Evolutionary conservation across 2,888 invertebrate species (phyloP).

Genomic region (Lasioglossum marginatum): DNA sequence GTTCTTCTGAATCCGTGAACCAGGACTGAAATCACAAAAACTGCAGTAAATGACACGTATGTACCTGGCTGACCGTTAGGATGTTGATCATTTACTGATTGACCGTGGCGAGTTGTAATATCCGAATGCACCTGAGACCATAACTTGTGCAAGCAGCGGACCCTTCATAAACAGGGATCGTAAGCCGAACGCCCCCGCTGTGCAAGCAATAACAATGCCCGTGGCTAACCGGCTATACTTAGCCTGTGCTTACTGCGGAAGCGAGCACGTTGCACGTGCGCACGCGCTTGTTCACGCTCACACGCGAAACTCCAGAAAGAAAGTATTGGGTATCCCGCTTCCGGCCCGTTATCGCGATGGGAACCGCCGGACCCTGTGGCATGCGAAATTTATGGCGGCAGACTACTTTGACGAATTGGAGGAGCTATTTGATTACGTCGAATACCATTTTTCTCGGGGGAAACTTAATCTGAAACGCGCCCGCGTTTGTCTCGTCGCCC

Average conservation of each 20-base stretch:
- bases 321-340: slow-evolving; percentile 67
- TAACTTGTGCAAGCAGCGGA: slow-evolving; percentile 75
- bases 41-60: slow-evolving; percentile 20
- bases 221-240: slow-evolving; percentile 77
- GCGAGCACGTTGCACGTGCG: slow-evolving; percentile 72
- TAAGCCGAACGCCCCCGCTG: slow-evolving; percentile 75
- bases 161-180: slow-evolving; percentile 80
- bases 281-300: slow-evolving; percentile 64
- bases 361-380: slow-evolving; percentile 45
- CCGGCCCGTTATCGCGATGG: slow-evolving; percentile 66
- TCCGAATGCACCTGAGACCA: slow-evolving; percentile 79
- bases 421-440: slow-evolving; percentile 43
- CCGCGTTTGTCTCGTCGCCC: slow-evolving; percentile 10
- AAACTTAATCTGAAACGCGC: slow-evolving; percentile 26
- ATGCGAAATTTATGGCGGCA: slow-evolving; percentile 30
- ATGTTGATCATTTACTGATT: slow-evolving; percentile 67
- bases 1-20: neutral
- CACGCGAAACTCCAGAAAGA: slow-evolving; percentile 58
- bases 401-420: slow-evolving; percentile 34
- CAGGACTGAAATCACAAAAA: neutral
- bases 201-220: slow-evolving; percentile 82
- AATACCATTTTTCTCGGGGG: slow-evolving; percentile 36
- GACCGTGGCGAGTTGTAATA: slow-evolving; percentile 74
- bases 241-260: slow-evolving; percentile 72
- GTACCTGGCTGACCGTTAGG: slow-evolving; percentile 43